Evolutionary conservation across 2,888 invertebrate species (phyloP).

Genomic region (Aleiodes testaceus): DNA sequence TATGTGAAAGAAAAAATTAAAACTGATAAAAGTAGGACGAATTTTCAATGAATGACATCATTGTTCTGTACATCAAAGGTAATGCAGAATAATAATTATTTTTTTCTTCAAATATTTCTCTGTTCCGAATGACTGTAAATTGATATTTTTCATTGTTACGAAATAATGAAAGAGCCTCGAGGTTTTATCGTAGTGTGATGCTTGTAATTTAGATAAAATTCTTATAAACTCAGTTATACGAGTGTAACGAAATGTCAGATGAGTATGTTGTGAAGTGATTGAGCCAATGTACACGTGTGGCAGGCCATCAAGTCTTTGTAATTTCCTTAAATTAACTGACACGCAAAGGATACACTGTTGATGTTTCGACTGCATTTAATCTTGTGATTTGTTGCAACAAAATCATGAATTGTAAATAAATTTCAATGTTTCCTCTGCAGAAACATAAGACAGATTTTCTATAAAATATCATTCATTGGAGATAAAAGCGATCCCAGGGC

Average conservation of each 20-base stretch:
- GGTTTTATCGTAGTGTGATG: conserved; percentile 40
- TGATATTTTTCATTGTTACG: conserved; percentile 5
- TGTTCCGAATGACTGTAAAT: not conserved
- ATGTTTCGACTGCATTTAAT: conserved; percentile 1
- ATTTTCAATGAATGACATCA: not conserved
- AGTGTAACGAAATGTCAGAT: conserved; percentile 27
- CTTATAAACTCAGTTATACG: not conserved
- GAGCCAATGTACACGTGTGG: conserved; percentile 10
- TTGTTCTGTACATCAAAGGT: not conserved
- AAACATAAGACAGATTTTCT: too few species aligned
- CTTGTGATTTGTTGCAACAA: not conserved
- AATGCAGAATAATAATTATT: not conserved
- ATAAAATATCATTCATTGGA: too few species aligned
- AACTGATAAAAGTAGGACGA: not conserved
- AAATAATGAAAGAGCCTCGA: conserved; percentile 5
- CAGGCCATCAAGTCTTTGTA: not conserved
- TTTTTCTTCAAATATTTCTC: not conserved
- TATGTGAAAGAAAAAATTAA: not conserved
- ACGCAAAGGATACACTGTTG: conserved; percentile 4
- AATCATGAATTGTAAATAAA: too few species aligned
- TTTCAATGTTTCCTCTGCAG: not conserved
- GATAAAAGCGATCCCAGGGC: too few species aligned
- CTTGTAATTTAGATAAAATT: conserved; percentile 47
- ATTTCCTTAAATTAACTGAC: conserved; percentile 35
- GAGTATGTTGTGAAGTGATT: not conserved